Evolutionary conservation across 92 coral and sea anemone genomes (phyloP).

Genomic region (Galaxea fascicularis): DNA sequence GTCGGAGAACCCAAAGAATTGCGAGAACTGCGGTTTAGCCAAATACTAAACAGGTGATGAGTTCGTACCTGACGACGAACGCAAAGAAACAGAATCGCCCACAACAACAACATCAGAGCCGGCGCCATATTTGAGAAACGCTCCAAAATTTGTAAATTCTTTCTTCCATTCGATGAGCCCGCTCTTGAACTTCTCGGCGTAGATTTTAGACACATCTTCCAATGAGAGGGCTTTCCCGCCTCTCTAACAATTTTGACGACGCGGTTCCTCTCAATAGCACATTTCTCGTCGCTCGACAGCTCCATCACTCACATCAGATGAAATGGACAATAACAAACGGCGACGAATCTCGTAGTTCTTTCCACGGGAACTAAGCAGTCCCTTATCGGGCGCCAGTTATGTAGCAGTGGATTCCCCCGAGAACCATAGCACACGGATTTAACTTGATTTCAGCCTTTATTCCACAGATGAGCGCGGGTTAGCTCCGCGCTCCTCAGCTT

Average conservation of each 20-base stretch:
- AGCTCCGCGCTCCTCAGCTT: neutral
- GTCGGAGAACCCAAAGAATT: constrained; percentile 41
- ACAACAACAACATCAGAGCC: constrained; percentile 13
- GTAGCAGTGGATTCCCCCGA: constrained; percentile 9
- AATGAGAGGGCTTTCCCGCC: constrained; percentile 5
- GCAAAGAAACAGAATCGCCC: neutral
- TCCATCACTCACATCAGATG: constrained; percentile 1
- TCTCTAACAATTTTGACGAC: constrained; percentile 6
- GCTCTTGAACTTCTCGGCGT: constrained; percentile 16
- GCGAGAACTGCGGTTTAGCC: constrained; percentile 50
- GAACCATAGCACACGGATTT: neutral
- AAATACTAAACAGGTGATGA: constrained; percentile 13
- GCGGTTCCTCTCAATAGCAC: constrained; percentile 25
- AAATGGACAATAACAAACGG: neutral
- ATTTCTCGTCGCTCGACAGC: constrained; percentile 4
- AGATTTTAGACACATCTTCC: neutral
- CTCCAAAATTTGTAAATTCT: constrained; percentile 22
- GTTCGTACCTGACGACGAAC: neutral
- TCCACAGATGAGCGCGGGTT: neutral
- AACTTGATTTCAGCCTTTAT: neutral
- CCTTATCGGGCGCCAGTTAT: constrained; percentile 26
- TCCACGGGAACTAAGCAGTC: constrained; percentile 13
- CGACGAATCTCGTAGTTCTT: neutral
- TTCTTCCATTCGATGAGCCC: constrained; percentile 1
- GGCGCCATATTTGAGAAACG: constrained; percentile 12